Evolutionary conservation across 1,140 invertebrate genomes (phyloP).

Genomic region (Pachypeltis micranthus): DNA sequence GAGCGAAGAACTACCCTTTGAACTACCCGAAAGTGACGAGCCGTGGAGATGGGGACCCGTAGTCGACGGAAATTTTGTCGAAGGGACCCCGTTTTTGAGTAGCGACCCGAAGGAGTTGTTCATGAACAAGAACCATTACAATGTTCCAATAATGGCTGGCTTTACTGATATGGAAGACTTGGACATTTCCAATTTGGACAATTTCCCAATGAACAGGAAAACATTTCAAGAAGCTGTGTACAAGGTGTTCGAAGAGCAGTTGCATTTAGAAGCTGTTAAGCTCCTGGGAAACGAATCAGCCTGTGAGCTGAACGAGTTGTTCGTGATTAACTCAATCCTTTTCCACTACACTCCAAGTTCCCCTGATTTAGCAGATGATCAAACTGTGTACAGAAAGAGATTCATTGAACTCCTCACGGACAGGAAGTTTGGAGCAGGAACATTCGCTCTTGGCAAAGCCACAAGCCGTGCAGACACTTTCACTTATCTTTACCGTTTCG

Average conservation of each 20-base stretch:
- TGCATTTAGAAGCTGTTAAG: conserved; percentile 26
- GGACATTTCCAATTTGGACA: conserved; percentile 39
- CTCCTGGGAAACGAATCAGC: conserved; percentile 42
- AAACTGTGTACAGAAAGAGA: conserved; percentile 42
- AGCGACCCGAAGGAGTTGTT: conserved; percentile 49
- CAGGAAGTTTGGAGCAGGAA: conserved; percentile 55
- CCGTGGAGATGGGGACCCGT: conserved; percentile 58
- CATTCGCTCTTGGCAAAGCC: conserved; percentile 49
- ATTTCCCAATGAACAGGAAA: conserved; percentile 35
- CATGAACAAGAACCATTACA: conserved; percentile 38
- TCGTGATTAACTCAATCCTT: conserved; percentile 55
- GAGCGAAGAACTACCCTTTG: conserved; percentile 39
- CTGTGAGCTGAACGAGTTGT: conserved; percentile 52
- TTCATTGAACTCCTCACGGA: conserved; percentile 58
- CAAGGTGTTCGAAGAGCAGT: conserved; percentile 38
- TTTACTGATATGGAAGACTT: conserved; percentile 68
- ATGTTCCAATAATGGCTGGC: conserved; percentile 56
- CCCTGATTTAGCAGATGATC: conserved; percentile 44
- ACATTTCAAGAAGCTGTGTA: conserved; percentile 44
- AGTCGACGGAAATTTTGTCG: conserved; percentile 49
- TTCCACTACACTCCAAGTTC: conserved; percentile 53
- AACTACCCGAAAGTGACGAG: conserved; percentile 45
- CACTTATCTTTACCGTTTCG: conserved; percentile 60
- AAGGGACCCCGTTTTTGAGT: conserved; percentile 53
- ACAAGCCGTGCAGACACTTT: conserved; percentile 40